A percentile compares a stretch with the other conserved stretches of the same genome.
phyloP scores from a whole-genome alignment of 2,113 vertebrate genomes.

The Lophotis ruficrista region DNA sequence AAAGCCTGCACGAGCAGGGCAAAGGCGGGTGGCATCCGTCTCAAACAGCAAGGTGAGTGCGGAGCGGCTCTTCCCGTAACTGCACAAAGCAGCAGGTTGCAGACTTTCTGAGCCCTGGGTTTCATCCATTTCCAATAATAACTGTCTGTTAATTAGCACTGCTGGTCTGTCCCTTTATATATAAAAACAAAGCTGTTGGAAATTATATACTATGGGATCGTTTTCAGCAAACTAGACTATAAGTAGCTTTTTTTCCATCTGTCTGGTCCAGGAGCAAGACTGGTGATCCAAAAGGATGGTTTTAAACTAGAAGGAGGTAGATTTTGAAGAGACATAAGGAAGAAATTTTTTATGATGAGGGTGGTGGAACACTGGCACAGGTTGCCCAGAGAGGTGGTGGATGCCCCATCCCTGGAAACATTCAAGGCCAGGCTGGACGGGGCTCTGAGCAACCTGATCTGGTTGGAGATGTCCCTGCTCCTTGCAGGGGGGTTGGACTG shows the following conservation, averaged over 20 bases:
- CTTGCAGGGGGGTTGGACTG: no score
- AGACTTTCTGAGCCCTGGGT: neutral
- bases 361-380: no score
- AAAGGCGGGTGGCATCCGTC: neutral
- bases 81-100: neutral
- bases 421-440: no score
- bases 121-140: neutral
- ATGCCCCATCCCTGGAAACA: no score
- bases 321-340: no score
- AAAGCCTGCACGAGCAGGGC: neutral
- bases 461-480: no score
- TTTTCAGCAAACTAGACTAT: neutral
- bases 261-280: neutral
- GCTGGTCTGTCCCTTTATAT: neutral
- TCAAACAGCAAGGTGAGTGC: neutral
- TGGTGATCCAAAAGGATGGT: neutral
- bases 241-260: neutral
- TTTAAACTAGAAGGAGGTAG: no score
- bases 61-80: neutral
- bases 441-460: no score
- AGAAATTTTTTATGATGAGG: no score
- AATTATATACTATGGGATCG: fast-evolving
- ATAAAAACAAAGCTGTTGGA: neutral
- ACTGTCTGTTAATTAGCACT: neutral
- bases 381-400: no score